phyloP scores from a whole-genome alignment of 2,888 invertebrate genomes.

The Mongoloraphidia duomilia region DNA sequence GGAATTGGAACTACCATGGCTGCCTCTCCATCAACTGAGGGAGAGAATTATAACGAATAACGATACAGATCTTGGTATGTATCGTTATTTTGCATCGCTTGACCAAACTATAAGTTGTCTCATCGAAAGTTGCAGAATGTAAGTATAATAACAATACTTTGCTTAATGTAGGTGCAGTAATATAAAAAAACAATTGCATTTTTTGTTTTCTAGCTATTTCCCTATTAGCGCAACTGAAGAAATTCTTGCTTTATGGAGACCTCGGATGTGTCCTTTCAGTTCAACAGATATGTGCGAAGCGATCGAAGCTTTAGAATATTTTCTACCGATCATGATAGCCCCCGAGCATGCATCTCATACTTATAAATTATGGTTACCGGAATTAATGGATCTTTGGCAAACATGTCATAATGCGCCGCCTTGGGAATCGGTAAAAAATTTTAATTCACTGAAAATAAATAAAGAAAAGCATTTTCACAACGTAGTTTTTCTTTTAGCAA shows the following conservation, averaged over 20 bases:
- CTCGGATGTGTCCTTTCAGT: constrained; percentile 62
- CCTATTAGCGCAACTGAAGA: constrained; percentile 63
- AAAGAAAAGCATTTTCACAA: too few relatives aligned
- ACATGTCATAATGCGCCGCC: constrained; percentile 55
- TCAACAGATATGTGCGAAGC: constrained; percentile 33
- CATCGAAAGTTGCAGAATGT: constrained; percentile 25
- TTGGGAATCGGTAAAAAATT: constrained; percentile 43
- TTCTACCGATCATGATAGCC: constrained; percentile 59
- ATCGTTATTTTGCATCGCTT: constrained; percentile 27
- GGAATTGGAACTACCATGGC: constrained; percentile 74
- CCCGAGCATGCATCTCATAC: constrained; percentile 47
- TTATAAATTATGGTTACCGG: constrained; percentile 64
- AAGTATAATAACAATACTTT: constrained; percentile 16
- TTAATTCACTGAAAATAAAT: neutral
- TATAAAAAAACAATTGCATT: neutral
- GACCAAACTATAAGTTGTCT: constrained; percentile 22
- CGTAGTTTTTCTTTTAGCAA: constrained; percentile 34
- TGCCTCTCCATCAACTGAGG: constrained; percentile 61
- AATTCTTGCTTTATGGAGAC: constrained; percentile 70
- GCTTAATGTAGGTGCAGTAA: constrained; percentile 1
- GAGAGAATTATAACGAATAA: constrained; percentile 41
- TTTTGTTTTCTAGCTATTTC: constrained; percentile 43
- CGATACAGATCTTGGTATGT: constrained; percentile 42
- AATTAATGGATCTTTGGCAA: constrained; percentile 65
- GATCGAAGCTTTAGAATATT: constrained; percentile 51